These are phyloP conservation scores for Melanostoma mellinum DNA, from an alignment of 2,888 invertebrate species.

Conservation along the genomic window DNA sequence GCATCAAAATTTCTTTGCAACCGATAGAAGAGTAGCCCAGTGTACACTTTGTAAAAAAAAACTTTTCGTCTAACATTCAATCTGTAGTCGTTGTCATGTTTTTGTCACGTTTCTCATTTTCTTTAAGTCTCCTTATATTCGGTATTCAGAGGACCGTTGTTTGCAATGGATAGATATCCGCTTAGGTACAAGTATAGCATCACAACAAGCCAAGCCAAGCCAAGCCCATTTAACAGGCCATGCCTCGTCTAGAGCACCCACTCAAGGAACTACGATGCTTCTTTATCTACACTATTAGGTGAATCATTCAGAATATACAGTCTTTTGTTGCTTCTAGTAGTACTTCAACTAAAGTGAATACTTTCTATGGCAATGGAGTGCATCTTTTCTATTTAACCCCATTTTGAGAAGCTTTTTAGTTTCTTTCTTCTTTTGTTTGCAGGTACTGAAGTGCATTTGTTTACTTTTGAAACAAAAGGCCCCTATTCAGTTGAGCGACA, in stretches of 20 bases:
- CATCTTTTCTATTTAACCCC: slow-evolving; percentile 57
- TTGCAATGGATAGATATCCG: slow-evolving; percentile 25
- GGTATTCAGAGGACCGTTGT: slow-evolving; percentile 59
- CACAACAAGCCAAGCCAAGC: slow-evolving; percentile 18
- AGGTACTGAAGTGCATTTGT: slow-evolving; percentile 49
- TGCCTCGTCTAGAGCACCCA: slow-evolving; percentile 11
- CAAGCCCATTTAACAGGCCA: slow-evolving; percentile 51
- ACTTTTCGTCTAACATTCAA: background rate
- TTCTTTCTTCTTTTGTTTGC: slow-evolving; percentile 38
- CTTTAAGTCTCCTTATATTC: slow-evolving; percentile 35
- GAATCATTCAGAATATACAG: slow-evolving; percentile 51
- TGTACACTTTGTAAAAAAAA: background rate
- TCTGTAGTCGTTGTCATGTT: too few species aligned
- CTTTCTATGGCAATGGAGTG: slow-evolving; percentile 55
- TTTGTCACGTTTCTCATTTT: slow-evolving; percentile 30
- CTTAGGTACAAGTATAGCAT: slow-evolving; percentile 43
- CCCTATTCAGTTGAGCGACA: slow-evolving; percentile 41
- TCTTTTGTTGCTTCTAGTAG: slow-evolving; percentile 32
- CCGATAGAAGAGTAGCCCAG: too few species aligned
- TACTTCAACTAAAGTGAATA: slow-evolving; percentile 39
- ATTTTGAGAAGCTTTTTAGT: slow-evolving; percentile 38
- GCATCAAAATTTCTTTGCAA: too few species aligned
- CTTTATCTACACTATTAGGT: slow-evolving; percentile 48
- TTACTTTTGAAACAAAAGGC: slow-evolving; percentile 41
- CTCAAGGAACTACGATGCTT: slow-evolving; percentile 28